phyloP scores from a whole-genome alignment of 2,888 invertebrate species.

The Rhamnusium bicolor region DNA sequence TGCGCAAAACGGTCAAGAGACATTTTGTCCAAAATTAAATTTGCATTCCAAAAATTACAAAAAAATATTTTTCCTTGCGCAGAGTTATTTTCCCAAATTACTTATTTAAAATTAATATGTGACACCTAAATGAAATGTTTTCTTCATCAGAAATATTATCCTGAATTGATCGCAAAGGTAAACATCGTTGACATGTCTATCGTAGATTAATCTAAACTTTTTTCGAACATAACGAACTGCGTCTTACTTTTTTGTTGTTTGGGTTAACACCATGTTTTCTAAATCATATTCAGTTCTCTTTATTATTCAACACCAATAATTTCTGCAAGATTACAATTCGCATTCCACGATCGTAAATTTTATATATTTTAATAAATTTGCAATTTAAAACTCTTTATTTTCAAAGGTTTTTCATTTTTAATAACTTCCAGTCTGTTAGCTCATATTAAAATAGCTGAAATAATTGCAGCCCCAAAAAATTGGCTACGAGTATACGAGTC shows the following conservation, averaged over 20 bases:
- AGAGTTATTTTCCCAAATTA: neutral
- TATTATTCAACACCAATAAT: neutral
- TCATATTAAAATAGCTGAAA: neutral
- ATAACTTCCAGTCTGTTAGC: slow-evolving; percentile 17
- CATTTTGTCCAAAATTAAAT: no score
- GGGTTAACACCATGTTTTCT: neutral
- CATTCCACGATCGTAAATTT: neutral
- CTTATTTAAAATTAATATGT: neutral
- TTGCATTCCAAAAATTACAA: no score
- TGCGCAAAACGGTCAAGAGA: no score
- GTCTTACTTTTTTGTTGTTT: neutral
- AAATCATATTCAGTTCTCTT: neutral
- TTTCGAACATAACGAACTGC: neutral
- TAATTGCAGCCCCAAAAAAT: slow-evolving; percentile 20
- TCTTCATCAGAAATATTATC: neutral
- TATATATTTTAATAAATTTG: neutral
- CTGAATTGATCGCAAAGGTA: neutral
- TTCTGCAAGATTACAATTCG: neutral
- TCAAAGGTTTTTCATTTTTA: slow-evolving; percentile 1
- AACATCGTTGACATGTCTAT: slow-evolving; percentile 1
- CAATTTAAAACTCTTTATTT: neutral
- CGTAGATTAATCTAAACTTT: neutral
- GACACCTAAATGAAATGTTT: neutral
- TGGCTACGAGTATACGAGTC: neutral
- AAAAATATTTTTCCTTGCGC: no score